Evolutionary conservation across 2,797 vertebrate species (phyloP), one percentile per base, ranked within the genome.

Genomic region (Myioborus melanocephalus): DNA sequence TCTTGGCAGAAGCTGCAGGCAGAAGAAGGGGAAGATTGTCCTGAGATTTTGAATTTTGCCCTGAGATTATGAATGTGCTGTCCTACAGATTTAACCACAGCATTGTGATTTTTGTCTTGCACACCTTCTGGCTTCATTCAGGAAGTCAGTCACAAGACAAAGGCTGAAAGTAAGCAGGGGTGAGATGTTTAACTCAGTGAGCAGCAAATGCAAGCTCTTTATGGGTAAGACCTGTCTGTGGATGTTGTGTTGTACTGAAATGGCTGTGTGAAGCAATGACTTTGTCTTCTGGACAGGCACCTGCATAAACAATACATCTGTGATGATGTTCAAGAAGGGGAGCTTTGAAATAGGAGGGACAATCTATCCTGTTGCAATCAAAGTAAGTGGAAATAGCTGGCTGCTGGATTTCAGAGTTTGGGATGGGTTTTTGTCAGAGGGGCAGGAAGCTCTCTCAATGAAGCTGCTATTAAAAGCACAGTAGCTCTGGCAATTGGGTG

Each of bases 291-390:
- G 89, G 17, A 53, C 95, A 99, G 99, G 99, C 89, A 99, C 99
- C 76, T 99, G 99, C 90, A 98, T 99, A 97, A 99, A 99, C 95
- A 99, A 99, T 94, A 99, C 99, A 15, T 99, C 99, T 0, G 99
- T 99, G 89, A 99, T 99, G 99, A 99, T 99, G 99, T 99, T 99
- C 95, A 99, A 99, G 97, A 99, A 99, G 83, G 99, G 99, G 89
- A 99, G 99, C 96, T 99, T 99, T 97, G 99, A 99, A 96, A 99
- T 99, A 19, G 99, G 98, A 97, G 99, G 98, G 27, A 99, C 98
- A 2, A 99, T 99, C 75, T 98, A 99, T 91, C 99, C 99, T 8
- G 99, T 99, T 65, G 98, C 99, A 46, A 99, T 99, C 94, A 99
- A 99, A 99, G 99, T 99, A 95, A 96, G 83, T 89, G 28, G 46